Conservation (phyloP, 37 sponge, comb jelly and placozoan genomes). For the Spongilla lacustris region DNA sequence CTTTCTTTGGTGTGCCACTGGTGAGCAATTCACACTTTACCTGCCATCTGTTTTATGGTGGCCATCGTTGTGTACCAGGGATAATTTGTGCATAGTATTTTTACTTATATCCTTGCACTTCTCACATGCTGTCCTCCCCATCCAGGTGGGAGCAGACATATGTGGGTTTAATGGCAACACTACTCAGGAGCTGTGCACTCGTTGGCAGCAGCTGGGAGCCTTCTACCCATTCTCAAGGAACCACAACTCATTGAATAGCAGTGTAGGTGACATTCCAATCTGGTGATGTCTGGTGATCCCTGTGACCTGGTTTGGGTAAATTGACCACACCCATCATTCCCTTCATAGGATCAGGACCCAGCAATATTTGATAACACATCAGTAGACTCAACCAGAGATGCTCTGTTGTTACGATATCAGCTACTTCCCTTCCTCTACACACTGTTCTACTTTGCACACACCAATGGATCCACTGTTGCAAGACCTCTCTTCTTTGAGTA, state of each 20-base stretch:
- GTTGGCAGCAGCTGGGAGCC: slow-evolving; percentile 89
- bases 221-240: slow-evolving; percentile 88
- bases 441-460: slow-evolving; percentile 79
- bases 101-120: no score
- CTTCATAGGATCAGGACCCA: slow-evolving; percentile 69
- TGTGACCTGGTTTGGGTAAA: no score
- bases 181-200: slow-evolving; percentile 71
- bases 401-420: slow-evolving; percentile 52
- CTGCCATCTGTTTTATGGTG: no score
- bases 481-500: slow-evolving; percentile 82
- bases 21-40: slow-evolving; percentile 27
- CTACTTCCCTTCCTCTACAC: slow-evolving; percentile 91
- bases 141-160: slow-evolving; percentile 89
- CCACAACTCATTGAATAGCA: slow-evolving; percentile 50
- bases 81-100: no score
- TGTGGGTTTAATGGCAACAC: slow-evolving; percentile 83
- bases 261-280: neutral
- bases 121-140: no score
- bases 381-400: slow-evolving; percentile 29
- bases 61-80: no score
- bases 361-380: slow-evolving; percentile 33
- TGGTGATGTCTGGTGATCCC: no score
- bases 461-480: slow-evolving; percentile 64
- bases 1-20: slow-evolving; percentile 82
- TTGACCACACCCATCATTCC: no score